Percentiles rank a stretch among this genome's conserved stretches.
phyloP scores from a whole-genome alignment of 2,888 invertebrate genomes.

The Charanyca ferruginea region DNA sequence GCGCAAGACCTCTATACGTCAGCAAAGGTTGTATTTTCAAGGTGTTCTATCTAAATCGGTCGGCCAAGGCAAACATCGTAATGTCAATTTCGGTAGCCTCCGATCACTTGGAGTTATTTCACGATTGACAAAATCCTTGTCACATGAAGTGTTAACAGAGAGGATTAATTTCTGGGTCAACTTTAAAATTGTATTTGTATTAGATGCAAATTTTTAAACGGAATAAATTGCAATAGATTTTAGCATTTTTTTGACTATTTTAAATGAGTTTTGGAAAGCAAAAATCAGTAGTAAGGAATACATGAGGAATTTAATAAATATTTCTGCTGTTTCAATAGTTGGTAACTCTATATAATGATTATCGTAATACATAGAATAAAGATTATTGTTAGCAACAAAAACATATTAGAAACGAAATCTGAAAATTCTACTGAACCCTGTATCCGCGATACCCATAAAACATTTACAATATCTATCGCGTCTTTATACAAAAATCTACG shows the following conservation, averaged over 20 bases:
- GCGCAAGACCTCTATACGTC: conserved; percentile 39
- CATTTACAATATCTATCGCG: conserved; percentile 3
- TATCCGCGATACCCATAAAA: conserved; percentile 36
- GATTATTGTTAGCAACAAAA: conserved; percentile 1
- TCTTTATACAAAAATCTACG: conserved; percentile 12
- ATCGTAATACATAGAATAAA: neutral
- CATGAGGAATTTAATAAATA: neutral
- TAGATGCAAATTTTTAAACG: neutral
- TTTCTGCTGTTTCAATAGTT: neutral
- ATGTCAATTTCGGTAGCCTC: conserved; percentile 65
- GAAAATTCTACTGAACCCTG: conserved; percentile 53
- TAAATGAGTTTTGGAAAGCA: neutral
- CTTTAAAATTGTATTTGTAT: conserved; percentile 6
- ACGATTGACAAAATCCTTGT: conserved; percentile 57
- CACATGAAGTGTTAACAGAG: conserved; percentile 39
- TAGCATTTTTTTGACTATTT: neutral
- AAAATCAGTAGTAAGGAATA: neutral
- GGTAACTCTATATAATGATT: neutral
- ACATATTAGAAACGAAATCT: neutral
- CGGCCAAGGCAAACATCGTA: conserved; percentile 70
- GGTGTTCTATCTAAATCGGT: conserved; percentile 59
- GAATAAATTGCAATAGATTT: conserved; percentile 5
- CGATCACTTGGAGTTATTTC: conserved; percentile 34
- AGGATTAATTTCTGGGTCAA: conserved; percentile 46
- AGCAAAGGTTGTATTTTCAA: conserved; percentile 60